These are phyloP conservation scores for Lepidostoma basale DNA, from an alignment of 1,140 invertebrate species.

Conservation along the genomic window DNA sequence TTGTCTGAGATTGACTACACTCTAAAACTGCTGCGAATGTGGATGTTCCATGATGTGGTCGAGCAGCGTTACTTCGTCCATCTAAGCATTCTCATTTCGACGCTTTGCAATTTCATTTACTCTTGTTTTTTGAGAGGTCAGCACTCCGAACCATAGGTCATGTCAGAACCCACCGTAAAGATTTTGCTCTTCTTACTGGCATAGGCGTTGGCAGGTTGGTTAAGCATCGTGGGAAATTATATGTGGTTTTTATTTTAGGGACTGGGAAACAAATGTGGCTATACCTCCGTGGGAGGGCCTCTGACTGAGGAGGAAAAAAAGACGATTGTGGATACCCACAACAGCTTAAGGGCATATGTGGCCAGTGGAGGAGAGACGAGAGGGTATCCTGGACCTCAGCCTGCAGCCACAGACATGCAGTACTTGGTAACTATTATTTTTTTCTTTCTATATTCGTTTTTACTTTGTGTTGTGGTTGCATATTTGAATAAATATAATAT, in stretches of 20 bases:
- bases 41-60: too few relatives aligned
- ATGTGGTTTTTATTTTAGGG: conserved; percentile 26
- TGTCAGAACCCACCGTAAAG: too few relatives aligned
- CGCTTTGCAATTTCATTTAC: too few relatives aligned
- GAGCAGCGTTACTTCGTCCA: too few relatives aligned
- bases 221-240: background rate
- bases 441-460: background rate
- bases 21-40: too few relatives aligned
- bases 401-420: conserved; percentile 62
- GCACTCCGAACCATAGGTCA: too few relatives aligned
- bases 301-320: conserved; percentile 48
- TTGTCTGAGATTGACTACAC: too few relatives aligned
- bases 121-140: too few relatives aligned
- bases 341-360: conserved; percentile 57
- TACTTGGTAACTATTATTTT: conserved; percentile 53
- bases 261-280: conserved; percentile 38
- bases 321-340: conserved; percentile 54
- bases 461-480: too few relatives aligned
- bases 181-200: background rate
- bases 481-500: too few relatives aligned
- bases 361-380: conserved; percentile 57
- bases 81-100: too few relatives aligned
- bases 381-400: conserved; percentile 61
- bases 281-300: conserved; percentile 45
- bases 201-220: background rate